Evolutionary conservation across 2,113 vertebrate genomes (phyloP).

Genomic region (Chaetura pelagica): DNA sequence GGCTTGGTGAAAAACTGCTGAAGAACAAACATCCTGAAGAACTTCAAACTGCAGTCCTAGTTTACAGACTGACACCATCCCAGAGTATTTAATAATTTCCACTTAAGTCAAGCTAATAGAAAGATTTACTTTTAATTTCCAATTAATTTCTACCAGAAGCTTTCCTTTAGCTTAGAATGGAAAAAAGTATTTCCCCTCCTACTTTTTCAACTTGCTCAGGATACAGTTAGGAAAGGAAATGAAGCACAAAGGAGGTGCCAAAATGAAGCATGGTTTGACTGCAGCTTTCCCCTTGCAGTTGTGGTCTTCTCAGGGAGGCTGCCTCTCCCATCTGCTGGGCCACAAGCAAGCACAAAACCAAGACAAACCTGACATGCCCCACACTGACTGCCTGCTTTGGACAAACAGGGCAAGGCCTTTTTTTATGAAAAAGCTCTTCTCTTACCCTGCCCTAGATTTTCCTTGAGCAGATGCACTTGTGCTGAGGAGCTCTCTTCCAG

Average conservation of each 20-base stretch:
- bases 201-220: not conserved
- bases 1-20: not conserved
- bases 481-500: not conserved
- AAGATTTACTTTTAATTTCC: constrained; percentile 14
- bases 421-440: not conserved
- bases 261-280: not conserved
- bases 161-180: not conserved
- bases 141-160: not conserved
- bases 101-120: constrained; percentile 1
- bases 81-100: not conserved
- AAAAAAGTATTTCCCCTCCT: not conserved
- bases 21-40: not conserved
- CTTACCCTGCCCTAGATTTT: not conserved
- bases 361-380: not conserved
- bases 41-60: not conserved
- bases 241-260: not conserved
- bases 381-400: fast-evolving
- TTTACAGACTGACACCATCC: not conserved
- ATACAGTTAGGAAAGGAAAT: not conserved
- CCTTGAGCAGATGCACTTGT: not conserved
- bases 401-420: not conserved
- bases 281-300: not conserved
- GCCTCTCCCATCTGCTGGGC: not conserved
- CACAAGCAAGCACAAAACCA: not conserved
- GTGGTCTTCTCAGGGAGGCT: not conserved